Percentiles rank a stretch among this genome's conserved stretches.
phyloP scores from a whole-genome alignment of 2,113 vertebrate genomes.

The Archilochus colubris region DNA sequence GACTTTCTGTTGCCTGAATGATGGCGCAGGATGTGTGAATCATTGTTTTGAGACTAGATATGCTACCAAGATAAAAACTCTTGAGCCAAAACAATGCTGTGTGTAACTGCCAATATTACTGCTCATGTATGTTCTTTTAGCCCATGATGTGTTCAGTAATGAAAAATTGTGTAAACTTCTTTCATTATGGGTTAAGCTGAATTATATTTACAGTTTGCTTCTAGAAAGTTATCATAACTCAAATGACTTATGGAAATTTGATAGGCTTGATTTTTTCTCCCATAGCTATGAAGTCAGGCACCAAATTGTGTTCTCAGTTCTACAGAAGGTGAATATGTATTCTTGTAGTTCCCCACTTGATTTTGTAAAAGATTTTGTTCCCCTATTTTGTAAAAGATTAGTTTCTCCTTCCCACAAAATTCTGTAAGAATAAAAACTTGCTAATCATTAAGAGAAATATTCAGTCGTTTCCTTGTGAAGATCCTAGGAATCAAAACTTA shows the following conservation, averaged over 20 bases:
- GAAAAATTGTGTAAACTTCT: neutral
- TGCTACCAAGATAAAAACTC: neutral
- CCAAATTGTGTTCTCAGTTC: neutral
- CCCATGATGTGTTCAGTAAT: accelerated
- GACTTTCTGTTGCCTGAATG: neutral
- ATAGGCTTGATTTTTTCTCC: neutral
- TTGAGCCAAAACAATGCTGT: neutral
- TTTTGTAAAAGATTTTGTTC: neutral
- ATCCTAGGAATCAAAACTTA: neutral
- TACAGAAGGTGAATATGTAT: neutral
- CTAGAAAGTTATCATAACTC: neutral
- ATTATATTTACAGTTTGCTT: neutral
- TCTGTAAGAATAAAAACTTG: neutral
- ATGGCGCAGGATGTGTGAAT: neutral
- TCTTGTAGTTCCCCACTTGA: neutral
- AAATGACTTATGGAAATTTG: neutral
- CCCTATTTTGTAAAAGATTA: neutral
- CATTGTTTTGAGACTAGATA: neutral
- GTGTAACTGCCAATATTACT: neutral
- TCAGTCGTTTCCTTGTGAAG: neutral
- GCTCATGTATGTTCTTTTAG: neutral
- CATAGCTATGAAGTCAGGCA: neutral
- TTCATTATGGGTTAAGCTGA: neutral
- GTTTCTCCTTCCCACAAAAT: neutral
- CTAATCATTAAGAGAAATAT: neutral